phyloP scores from a whole-genome alignment of 2,888 invertebrate species.

The Axea sp. region DNA sequence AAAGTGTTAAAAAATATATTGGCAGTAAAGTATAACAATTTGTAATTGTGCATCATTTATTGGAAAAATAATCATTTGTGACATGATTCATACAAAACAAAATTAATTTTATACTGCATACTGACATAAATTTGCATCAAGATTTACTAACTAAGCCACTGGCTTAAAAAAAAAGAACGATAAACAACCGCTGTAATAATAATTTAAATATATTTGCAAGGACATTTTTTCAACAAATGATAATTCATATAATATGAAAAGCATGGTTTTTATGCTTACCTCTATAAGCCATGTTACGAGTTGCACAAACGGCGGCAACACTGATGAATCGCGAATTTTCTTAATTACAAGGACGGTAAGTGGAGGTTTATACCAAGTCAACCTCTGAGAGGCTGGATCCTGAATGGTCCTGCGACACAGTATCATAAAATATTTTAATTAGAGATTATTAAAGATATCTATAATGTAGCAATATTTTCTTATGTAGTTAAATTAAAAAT shows the following conservation, averaged over 20 bases:
- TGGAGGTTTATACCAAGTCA: slow-evolving; percentile 98
- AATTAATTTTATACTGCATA: too few species aligned
- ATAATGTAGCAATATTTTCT: too few species aligned
- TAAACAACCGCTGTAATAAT: slow-evolving; percentile 3
- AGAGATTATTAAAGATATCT: too few species aligned
- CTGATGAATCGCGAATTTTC: slow-evolving; percentile 95
- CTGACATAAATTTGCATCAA: too few species aligned
- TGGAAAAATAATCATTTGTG: too few species aligned
- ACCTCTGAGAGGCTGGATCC: slow-evolving; percentile 96
- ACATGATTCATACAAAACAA: too few species aligned
- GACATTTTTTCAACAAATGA: slow-evolving; percentile 39
- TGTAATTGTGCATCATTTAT: too few species aligned
- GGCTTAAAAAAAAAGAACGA: slow-evolving; percentile 12
- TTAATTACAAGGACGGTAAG: slow-evolving; percentile 98
- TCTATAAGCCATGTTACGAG: slow-evolving; percentile 95
- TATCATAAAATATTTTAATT: too few species aligned
- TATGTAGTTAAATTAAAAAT: too few species aligned
- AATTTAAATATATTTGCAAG: slow-evolving; percentile 29
- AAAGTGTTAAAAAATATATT: too few species aligned
- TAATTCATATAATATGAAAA: slow-evolving; percentile 44
- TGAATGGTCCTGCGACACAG: slow-evolving; percentile 98
- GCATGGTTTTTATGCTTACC: slow-evolving; percentile 80
- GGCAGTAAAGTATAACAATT: too few species aligned
- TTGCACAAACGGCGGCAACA: slow-evolving; percentile 94
- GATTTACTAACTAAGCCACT: too few species aligned